These are phyloP conservation scores for Atta cephalotes DNA, from an alignment of 1,140 invertebrate species.

Conservation along the genomic window DNA sequence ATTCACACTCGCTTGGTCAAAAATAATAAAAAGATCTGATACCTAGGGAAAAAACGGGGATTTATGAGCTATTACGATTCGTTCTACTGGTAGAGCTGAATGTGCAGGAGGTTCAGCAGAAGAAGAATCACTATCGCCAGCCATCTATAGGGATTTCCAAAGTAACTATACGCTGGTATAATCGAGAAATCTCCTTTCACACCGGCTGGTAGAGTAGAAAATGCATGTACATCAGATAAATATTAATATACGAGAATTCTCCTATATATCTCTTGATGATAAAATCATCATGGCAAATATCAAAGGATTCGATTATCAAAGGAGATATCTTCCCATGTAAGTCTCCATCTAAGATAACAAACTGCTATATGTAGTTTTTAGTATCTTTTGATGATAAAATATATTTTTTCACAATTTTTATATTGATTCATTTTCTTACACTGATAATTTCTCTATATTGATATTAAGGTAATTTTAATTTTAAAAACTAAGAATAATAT, in stretches of 20 bases:
- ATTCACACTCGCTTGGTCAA: constrained; percentile 79
- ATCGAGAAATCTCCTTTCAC: background rate
- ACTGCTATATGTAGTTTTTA: background rate
- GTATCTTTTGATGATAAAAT: constrained; percentile 7
- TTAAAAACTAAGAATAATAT: background rate
- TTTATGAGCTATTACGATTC: constrained; percentile 81
- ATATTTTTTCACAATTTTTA: background rate
- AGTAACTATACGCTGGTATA: background rate
- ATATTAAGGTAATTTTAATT: background rate
- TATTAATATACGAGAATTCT: background rate
- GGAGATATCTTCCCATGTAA: background rate
- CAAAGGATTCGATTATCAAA: background rate
- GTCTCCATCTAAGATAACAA: background rate
- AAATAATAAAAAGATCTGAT: constrained; percentile 75
- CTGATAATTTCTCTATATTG: background rate
- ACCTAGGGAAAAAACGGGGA: constrained; percentile 71
- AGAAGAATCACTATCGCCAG: background rate
- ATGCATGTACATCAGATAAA: background rate
- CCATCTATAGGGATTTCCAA: constrained; percentile 9
- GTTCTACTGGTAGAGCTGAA: constrained; percentile 73
- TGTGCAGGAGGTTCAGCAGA: background rate
- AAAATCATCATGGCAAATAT: background rate
- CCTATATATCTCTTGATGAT: background rate
- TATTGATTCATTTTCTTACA: background rate
- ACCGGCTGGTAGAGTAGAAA: background rate